These are phyloP conservation scores for Physocephala rufipes DNA, from an alignment of 2,888 invertebrate genomes.

Conservation along the genomic window DNA sequence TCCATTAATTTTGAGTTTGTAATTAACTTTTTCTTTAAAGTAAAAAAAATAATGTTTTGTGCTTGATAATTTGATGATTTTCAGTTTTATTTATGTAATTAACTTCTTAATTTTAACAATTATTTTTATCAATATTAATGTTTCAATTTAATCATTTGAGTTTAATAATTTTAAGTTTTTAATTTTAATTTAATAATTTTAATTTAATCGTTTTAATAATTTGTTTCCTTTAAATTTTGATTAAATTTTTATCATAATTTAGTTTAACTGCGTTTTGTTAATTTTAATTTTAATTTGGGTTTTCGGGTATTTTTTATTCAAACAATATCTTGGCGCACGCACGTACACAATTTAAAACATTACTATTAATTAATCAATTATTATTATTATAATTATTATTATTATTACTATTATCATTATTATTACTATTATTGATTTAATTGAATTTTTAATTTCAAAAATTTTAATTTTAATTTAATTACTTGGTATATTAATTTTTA, in stretches of 20 bases:
- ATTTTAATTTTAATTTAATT: constrained; percentile 37
- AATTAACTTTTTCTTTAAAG: neutral
- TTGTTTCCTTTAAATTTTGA: constrained; percentile 36
- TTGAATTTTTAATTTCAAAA: constrained; percentile 9
- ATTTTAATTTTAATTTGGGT: too few species aligned
- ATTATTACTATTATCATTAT: constrained; percentile 8
- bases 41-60: too few species aligned
- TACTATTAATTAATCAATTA: constrained; percentile 17
- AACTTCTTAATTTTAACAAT: neutral
- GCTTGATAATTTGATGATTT: too few species aligned
- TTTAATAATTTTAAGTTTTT: constrained; percentile 27
- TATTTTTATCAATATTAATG: neutral
- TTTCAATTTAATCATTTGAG: constrained; percentile 30
- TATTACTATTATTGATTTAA: constrained; percentile 4
- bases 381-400: constrained; percentile 5
- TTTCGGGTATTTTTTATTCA: too few species aligned
- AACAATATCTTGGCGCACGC: too few species aligned
- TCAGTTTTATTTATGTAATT: too few species aligned
- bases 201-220: constrained; percentile 15
- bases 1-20: constrained; percentile 7
- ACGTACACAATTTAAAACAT: constrained; percentile 2
- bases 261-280: neutral
- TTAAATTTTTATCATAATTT: constrained; percentile 28
- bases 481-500: constrained; percentile 36
- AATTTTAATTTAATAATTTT: constrained; percentile 33